phyloP scores from a whole-genome alignment of 2,113 vertebrate species.

The Notothenia coriiceps region DNA sequence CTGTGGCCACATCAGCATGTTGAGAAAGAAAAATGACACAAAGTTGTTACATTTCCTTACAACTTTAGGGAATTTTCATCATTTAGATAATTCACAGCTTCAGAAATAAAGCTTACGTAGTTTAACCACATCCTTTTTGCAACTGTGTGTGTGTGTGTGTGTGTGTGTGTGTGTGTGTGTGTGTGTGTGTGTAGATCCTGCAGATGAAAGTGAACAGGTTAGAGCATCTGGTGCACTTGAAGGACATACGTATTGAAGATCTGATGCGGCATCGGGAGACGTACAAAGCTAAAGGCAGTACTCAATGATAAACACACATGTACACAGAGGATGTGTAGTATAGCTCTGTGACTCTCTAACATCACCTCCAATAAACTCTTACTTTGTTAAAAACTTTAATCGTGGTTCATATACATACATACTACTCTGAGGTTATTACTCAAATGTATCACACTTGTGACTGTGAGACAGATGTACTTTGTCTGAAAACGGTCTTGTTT shows the following conservation, averaged over 20 bases:
- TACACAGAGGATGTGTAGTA: not conserved
- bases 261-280: conserved; percentile 73
- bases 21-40: conserved; percentile 23
- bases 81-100: not conserved
- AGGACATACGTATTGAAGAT: conserved; percentile 81
- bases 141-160: conserved; percentile 26
- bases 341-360: not conserved
- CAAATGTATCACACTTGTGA: not conserved
- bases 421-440: not conserved
- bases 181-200: conserved; percentile 78
- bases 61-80: not conserved
- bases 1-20: conserved; percentile 55
- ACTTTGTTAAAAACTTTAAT: conserved; percentile 3
- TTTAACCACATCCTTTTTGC: conserved; percentile 7
- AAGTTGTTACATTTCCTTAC: conserved; percentile 21
- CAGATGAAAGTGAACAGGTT: conserved; percentile 85
- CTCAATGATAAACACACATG: conserved; percentile 28
- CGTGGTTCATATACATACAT: not conserved
- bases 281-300: conserved; percentile 63
- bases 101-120: not conserved
- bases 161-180: conserved; percentile 25
- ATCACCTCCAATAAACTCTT: conserved; percentile 6
- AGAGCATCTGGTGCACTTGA: conserved; percentile 84
- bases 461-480: too few species aligned
- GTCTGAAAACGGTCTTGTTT: too few species aligned